Evolutionary conservation across 2,113 vertebrate species (phyloP).

Genomic region (Nibea albiflora): DNA sequence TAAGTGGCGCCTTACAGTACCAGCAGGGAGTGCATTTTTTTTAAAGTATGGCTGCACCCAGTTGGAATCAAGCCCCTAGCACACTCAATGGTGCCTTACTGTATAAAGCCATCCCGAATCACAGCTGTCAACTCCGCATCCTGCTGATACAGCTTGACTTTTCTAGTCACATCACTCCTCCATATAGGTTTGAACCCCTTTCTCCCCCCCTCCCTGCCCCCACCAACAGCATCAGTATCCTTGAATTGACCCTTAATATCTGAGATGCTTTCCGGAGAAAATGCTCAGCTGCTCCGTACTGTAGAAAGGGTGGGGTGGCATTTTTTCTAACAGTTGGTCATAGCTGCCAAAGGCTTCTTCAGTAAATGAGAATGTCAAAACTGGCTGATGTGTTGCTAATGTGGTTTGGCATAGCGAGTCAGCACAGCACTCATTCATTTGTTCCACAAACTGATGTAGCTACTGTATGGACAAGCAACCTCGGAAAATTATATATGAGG

Average conservation of each 20-base stretch:
- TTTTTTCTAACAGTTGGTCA: constrained; percentile 18
- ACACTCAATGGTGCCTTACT: constrained; percentile 11
- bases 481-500: neutral
- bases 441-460: constrained; percentile 12
- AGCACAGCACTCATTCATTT: neutral
- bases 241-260: constrained; percentile 55
- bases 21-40: constrained; percentile 42
- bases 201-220: no score
- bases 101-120: constrained; percentile 35
- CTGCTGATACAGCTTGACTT: constrained; percentile 55
- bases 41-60: constrained; percentile 18
- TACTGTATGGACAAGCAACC: constrained; percentile 1
- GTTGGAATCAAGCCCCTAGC: constrained; percentile 28
- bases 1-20: constrained; percentile 26
- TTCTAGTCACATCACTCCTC: constrained; percentile 37
- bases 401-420: constrained; percentile 2
- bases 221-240: constrained; percentile 19
- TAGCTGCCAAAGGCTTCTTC: constrained; percentile 31
- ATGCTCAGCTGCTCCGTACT: constrained; percentile 22
- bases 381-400: constrained; percentile 6
- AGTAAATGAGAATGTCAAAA: constrained; percentile 21
- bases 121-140: constrained; percentile 33
- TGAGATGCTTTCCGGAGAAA: constrained; percentile 28
- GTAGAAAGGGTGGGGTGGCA: neutral
- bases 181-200: neutral